Percentiles rank a stretch among this genome's conserved stretches.
These are phyloP conservation scores for Ophiodon elongatus DNA, from an alignment of 2,113 vertebrate species.

Conservation along the genomic window DNA sequence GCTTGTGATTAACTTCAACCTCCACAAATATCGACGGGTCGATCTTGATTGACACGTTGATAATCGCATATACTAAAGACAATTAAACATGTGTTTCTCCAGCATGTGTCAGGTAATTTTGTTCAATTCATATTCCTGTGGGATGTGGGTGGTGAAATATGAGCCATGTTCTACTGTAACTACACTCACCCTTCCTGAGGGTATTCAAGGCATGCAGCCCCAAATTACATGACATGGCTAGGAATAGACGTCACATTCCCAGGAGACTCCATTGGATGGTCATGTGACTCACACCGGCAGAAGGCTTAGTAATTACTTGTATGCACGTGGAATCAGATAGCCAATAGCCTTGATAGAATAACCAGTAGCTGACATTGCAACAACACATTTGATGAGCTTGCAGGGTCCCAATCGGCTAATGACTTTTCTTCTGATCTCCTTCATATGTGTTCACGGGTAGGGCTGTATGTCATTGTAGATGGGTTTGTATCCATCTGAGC, in stretches of 20 bases:
- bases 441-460: neutral
- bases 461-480: neutral
- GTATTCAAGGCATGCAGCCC: neutral
- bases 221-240: conserved; percentile 10
- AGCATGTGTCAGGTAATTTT: conserved; percentile 11
- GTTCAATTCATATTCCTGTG: conserved; percentile 5
- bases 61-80: neutral
- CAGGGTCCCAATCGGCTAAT: conserved; percentile 2
- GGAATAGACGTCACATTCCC: conserved; percentile 5
- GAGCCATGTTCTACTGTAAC: neutral
- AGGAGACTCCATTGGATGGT: conserved; percentile 12
- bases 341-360: conserved; percentile 34
- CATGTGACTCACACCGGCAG: conserved; percentile 10
- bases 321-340: conserved; percentile 15
- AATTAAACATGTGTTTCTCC: neutral
- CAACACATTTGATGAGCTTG: conserved; percentile 20
- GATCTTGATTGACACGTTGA: too few relatives aligned
- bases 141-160: conserved; percentile 12
- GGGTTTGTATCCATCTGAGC: neutral
- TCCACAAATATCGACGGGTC: neutral
- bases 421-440: neutral
- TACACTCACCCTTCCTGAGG: neutral
- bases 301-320: conserved; percentile 29
- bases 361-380: conserved; percentile 35
- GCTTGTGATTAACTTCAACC: neutral